Conservation (phyloP, 1,140 invertebrate species). For the Ostrea edulis region DNA sequence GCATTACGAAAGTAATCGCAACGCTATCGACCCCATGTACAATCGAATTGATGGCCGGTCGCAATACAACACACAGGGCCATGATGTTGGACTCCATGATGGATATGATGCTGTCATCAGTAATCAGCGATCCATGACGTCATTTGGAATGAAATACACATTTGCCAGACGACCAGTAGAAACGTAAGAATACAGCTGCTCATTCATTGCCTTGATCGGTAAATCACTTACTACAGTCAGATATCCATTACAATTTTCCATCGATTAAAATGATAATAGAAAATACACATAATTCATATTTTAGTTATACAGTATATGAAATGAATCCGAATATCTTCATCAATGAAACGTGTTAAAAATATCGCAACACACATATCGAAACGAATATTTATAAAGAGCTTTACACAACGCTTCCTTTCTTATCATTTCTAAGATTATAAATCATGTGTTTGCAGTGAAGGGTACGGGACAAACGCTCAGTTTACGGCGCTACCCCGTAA, state of each 20-base stretch:
- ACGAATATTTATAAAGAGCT: too few relatives aligned
- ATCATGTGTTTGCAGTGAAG: not conserved
- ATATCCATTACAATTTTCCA: too few relatives aligned
- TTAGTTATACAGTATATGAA: too few relatives aligned
- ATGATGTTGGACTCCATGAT: not conserved
- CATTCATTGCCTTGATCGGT: too few relatives aligned
- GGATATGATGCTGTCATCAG: not conserved
- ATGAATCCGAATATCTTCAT: too few relatives aligned
- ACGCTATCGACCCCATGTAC: not conserved
- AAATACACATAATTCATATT: too few relatives aligned
- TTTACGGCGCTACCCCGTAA: not conserved
- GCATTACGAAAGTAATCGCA: not conserved
- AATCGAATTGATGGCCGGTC: not conserved
- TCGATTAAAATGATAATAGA: too few relatives aligned
- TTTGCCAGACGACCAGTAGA: not conserved
- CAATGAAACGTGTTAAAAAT: too few relatives aligned
- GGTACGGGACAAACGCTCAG: not conserved
- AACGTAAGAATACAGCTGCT: not conserved
- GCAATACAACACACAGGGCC: not conserved
- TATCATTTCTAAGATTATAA: not conserved
- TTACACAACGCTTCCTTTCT: not conserved
- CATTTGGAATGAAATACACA: not conserved
- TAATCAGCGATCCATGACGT: not conserved
- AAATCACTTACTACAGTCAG: too few relatives aligned
- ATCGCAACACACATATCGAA: too few relatives aligned